Evolutionary conservation across 2,888 invertebrate species (phyloP), one percentile per base, ranked within the genome.

Genomic region (Metellina segmentata): DNA sequence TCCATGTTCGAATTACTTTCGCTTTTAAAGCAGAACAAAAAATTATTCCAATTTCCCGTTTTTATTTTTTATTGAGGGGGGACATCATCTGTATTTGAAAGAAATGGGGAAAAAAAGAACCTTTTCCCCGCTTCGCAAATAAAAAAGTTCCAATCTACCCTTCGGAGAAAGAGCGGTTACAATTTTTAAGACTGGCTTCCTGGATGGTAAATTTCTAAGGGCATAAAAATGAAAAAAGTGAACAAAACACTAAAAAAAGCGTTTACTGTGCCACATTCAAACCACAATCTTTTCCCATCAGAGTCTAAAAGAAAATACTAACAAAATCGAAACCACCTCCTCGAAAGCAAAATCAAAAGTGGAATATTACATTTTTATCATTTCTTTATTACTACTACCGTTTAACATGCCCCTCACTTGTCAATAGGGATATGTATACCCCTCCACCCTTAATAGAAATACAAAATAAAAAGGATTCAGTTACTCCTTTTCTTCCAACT

Each of bases 361-460:
- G 53, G 75, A 85, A 71, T 81, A 78, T 78, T 48, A 61, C 81
- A 74, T 88, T 81, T 88, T 81, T 81, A 88, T 81, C 74, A 88
- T 88, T 81, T 88, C 81, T 52, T 86, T 87, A 72, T 81, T 74
- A 88, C 81, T 49, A 49, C 75, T 81, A 74, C 74, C 74, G 74
- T 88, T 88, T 81, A 48, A 19, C 13, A 20, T 81, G 52, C 20
- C 34, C 34, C 34, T 34, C 51, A 77, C 81, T 81, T 81, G 81
- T 75, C 88, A 81, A 88, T 88, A 88, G 81, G 81, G 88, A 74
- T 69, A 88, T 81, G 75, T 81, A 82, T 88, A 88, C 88, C n/a
- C n/a, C 72, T 75, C 20, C 19, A 9, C 9, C 53, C 72, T 72
- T 75, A 85, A 85, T 85, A 70, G 48, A 34, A 81, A 81, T 49